These are phyloP conservation scores for Hoplias malabaricus DNA, from an alignment of 2,113 vertebrate species.

Conservation along the genomic window DNA sequence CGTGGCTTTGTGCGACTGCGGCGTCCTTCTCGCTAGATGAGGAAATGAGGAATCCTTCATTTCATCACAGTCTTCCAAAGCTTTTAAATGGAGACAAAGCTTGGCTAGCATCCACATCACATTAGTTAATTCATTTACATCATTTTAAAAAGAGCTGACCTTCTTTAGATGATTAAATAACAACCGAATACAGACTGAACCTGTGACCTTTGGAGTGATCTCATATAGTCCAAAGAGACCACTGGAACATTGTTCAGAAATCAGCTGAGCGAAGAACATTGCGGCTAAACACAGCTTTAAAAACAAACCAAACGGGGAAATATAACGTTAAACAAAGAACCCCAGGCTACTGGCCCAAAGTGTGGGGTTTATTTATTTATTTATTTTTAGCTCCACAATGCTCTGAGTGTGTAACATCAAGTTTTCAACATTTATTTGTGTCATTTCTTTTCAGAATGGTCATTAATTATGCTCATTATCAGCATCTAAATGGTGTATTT, in stretches of 20 bases:
- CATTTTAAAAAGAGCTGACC: slow-evolving; percentile 13
- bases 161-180: slow-evolving; percentile 3
- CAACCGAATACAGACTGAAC: slow-evolving; percentile 15
- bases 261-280: background rate
- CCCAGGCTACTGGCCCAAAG: background rate
- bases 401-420: too few species aligned
- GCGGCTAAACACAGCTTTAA: background rate
- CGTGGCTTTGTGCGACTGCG: background rate
- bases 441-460: too few species aligned
- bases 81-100: background rate
- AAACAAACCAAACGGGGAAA: background rate
- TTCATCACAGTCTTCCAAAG: background rate
- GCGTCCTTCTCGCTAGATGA: background rate
- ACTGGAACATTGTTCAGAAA: background rate
- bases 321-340: background rate
- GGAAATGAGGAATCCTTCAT: background rate
- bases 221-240: background rate
- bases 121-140: slow-evolving; percentile 28
- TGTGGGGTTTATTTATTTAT: background rate
- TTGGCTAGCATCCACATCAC: slow-evolving; percentile 15
- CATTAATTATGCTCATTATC: too few species aligned
- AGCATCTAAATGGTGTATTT: too few species aligned
- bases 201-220: slow-evolving; percentile 29
- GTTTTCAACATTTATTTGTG: too few species aligned
- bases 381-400: slow-evolving; percentile 4